Evolutionary conservation across 2,888 invertebrate genomes (phyloP), one percentile per base, ranked within the genome.

Genomic region (Hydrotaea cyrtoneurina): DNA sequence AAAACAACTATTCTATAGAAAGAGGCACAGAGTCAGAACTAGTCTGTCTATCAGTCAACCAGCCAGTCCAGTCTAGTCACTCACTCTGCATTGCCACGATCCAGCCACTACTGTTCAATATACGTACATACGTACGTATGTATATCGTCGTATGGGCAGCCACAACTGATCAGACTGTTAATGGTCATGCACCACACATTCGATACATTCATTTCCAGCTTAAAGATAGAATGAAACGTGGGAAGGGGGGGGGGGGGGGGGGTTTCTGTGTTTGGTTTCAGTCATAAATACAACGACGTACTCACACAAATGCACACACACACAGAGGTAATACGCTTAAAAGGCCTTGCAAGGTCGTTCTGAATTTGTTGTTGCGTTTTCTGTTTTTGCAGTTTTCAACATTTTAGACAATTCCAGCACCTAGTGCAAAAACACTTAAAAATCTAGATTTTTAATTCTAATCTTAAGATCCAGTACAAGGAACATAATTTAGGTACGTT

Each of bases 321-420:
- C 43, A 55, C 19, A 31, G 13, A 26, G 46, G 59, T 50, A 53
- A 50, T 57, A n/a, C n/a, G 77, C 78, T 75, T 69, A 90, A 90
- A 90, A 90, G 90, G 90, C 90, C 90, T 90, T 90, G 90, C 90
- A 90, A 90, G 90, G 90, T 88, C 90, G 90, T 89, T 88, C 71
- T 86, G 83, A 82, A 83, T 82, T 83, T 76, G 82, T 74, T 69
- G 69, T 75, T 82, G 75, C 39, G 53, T 66, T 66, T 74, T 77
- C 78, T 77, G 15, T 53, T 72, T 75, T 78, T 62, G 43, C 36
- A 62, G 31, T 62, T 62, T 59, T 59, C 26, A 59, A 23, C 50
- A 53, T 26, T 72, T 64, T 64, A 64, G 31, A 17, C 17, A 64
- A 31, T 59, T 23, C 15, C 15, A 7, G 31, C 31, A 31, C 31